Evolutionary conservation across 2,113 vertebrate species (phyloP), one percentile per base, ranked within the genome.

Genomic region (Saccopteryx bilineata): DNA sequence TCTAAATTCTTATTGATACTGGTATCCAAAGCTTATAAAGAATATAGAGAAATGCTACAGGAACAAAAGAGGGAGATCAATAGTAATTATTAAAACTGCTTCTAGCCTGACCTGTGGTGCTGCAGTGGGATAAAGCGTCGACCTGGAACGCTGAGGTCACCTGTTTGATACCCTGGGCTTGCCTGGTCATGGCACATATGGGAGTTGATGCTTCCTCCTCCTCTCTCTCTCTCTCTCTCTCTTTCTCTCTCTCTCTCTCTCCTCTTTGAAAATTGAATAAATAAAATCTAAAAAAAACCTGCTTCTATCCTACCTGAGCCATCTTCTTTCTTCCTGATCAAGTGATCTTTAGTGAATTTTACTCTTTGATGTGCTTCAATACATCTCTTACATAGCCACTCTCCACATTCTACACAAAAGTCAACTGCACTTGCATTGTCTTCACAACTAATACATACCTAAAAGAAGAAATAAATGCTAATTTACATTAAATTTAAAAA

Each of bases 371-470:
- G 99, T 69, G 99, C 99, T 98, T 99, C 99, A 94, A 99, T 99
- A 95, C 99, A 99, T 2, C 99, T 99, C 97, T 99, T 99, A 95
- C 99, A 99, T 21, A 99, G 98, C 99, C 99, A 99, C 91, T 99
- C 99, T 33, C 99, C 99, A 94, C 99, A 99, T 96, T 99, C 99
- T 76, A 99, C 99, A 93, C 99, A 99, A 98, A 99, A 99, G 6
- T 99, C 99, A 93, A 99, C 99, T 31, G 99, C 99, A 72, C 99
- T 99, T 46, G 99, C 99, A 1, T 99, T 99, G 98, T 99, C 99
- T 97, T 99, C 99, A 90, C 99, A 99, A 98, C 99, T 99, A 93
- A 99, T 99, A 87, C 99, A 99, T 86, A 99, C 99, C 99, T 99
- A 97, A 72, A 69, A 88, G 61, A 93, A 21, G 48, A 87, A 95